Conservation (phyloP, 2,113 vertebrate genomes). For the Callorhinus ursinus region DNA sequence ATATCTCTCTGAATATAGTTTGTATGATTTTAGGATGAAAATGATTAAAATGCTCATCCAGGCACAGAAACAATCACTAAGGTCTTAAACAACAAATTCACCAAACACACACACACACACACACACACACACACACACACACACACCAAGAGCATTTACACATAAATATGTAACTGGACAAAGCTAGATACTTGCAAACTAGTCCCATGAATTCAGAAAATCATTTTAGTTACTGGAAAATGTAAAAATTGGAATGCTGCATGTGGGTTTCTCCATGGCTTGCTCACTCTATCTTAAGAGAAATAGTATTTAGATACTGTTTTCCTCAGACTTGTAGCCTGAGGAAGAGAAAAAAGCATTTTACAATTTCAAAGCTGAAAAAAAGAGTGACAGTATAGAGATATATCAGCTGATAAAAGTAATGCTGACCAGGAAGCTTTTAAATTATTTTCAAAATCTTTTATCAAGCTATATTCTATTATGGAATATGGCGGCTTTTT, state of each 20-base stretch:
- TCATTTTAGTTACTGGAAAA: not conserved
- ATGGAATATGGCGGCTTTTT: slow-evolving; percentile 55
- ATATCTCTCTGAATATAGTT: not conserved
- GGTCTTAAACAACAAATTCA: not conserved
- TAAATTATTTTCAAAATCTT: slow-evolving; percentile 76
- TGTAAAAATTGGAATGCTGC: not conserved
- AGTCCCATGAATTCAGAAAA: not conserved
- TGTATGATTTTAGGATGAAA: not conserved
- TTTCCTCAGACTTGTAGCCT: slow-evolving; percentile 8
- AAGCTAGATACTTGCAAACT: not conserved
- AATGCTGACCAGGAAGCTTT: slow-evolving; percentile 74
- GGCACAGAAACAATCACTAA: not conserved
- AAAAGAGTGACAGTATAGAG: slow-evolving; percentile 50
- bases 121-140: not conserved
- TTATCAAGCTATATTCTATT: slow-evolving; percentile 73
- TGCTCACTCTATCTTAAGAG: not conserved
- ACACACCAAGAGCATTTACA: not conserved
- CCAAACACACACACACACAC: not conserved
- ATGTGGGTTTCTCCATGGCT: slow-evolving; percentile 11
- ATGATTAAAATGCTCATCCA: not conserved
- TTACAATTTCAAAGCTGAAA: slow-evolving; percentile 66
- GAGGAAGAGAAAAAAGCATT: slow-evolving; percentile 25
- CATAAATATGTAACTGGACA: not conserved
- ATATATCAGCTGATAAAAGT: slow-evolving; percentile 68
- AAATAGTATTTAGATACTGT: slow-evolving; percentile 39